A percentile compares a stretch with the other conserved stretches of the same genome.
Conservation (phyloP, 2,113 vertebrate genomes). For the Lucifuga dentata region DNA sequence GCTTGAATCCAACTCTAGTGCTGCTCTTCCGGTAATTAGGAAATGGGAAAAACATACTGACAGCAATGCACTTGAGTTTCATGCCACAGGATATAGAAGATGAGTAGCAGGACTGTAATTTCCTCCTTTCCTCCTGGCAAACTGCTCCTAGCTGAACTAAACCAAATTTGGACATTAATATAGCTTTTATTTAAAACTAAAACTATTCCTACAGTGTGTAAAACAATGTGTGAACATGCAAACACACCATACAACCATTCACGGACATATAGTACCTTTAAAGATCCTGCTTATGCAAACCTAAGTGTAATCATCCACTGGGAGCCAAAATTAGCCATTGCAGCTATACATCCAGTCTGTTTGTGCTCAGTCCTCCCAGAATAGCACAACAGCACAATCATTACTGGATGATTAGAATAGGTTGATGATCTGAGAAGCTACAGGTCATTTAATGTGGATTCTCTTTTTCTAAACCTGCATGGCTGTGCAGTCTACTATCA, state of each 20-base stretch:
- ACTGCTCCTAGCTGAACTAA: no score
- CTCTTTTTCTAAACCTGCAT: conserved; percentile 27
- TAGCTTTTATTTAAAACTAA: conserved; percentile 1
- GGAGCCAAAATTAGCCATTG: conserved; percentile 25
- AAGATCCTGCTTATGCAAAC: conserved; percentile 25
- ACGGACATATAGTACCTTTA: no score
- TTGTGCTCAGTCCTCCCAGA: background rate
- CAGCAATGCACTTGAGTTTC: background rate
- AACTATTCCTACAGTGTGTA: conserved; percentile 4
- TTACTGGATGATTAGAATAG: conserved; percentile 21
- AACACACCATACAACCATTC: conserved; percentile 1
- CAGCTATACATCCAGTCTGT: conserved; percentile 30
- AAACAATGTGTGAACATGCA: conserved; percentile 7
- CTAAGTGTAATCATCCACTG: conserved; percentile 34
- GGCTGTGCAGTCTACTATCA: conserved; percentile 11
- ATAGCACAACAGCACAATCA: conserved; percentile 9
- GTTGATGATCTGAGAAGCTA: conserved; percentile 26
- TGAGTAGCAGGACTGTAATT: background rate
- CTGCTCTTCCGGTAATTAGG: background rate
- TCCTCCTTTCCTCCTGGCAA: background rate
- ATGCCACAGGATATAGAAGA: background rate
- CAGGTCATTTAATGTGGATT: conserved; percentile 29
- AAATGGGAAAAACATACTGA: background rate
- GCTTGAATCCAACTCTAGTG: background rate
- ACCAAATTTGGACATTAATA: no score